Evolutionary conservation across 2,888 invertebrate species (phyloP).

Genomic region (Caenorhabditis zanzibari): DNA sequence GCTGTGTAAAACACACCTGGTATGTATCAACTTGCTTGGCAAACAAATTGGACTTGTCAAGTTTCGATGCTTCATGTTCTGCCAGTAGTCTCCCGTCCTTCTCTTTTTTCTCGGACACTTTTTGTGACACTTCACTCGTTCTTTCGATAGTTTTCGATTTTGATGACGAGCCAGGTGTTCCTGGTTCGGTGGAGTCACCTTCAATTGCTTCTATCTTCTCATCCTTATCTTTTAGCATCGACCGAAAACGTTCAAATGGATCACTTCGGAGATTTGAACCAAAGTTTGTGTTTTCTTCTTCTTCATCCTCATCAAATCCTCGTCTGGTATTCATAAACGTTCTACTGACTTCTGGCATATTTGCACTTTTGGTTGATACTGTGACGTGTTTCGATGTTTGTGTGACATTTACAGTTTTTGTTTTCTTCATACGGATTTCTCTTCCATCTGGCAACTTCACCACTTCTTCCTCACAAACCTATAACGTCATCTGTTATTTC

Average conservation of each 20-base stretch:
- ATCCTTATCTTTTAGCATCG: conserved; percentile 60
- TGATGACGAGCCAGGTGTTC: conserved; percentile 66
- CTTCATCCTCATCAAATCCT: conserved; percentile 76
- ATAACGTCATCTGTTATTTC: conserved; percentile 35
- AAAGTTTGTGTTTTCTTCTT: conserved; percentile 75
- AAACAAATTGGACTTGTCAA: conserved; percentile 78
- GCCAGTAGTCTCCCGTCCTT: conserved; percentile 77
- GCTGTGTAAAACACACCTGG: conserved; percentile 66
- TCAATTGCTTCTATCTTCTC: conserved; percentile 42
- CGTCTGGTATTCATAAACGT: conserved; percentile 74
- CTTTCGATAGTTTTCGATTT: conserved; percentile 81
- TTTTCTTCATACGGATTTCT: conserved; percentile 79
- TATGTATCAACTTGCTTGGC: conserved; percentile 78
- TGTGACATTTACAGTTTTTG: conserved; percentile 78
- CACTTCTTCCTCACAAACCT: conserved; percentile 80
- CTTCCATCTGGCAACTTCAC: conserved; percentile 78
- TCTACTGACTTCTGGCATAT: conserved; percentile 72
- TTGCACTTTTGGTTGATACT: conserved; percentile 77
- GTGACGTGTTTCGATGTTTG: conserved; percentile 79
- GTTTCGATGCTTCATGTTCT: conserved; percentile 79
- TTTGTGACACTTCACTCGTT: conserved; percentile 79
- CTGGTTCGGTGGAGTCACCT: conserved; percentile 34
- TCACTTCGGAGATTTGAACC: conserved; percentile 44
- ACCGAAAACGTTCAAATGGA: conserved; percentile 65
- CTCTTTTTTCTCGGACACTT: conserved; percentile 77